Evolutionary conservation across 2,113 vertebrate species (phyloP), one percentile per base, ranked within the genome.

Genomic region (Mobula hypostoma): DNA sequence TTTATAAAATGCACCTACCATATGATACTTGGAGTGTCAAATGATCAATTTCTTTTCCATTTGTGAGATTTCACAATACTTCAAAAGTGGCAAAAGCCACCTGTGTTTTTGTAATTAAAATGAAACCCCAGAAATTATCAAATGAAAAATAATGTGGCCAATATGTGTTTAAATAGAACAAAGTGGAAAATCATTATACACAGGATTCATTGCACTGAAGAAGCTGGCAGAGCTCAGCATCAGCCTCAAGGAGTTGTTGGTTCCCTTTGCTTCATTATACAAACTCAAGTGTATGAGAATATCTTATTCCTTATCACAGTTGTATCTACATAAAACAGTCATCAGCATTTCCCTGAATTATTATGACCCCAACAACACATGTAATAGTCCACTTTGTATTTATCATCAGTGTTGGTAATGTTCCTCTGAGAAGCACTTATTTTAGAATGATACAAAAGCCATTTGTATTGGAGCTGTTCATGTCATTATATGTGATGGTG

Each of bases 11-110:
- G 14, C 29, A 66, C 14, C 85, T 61, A n/a, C 14, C 85, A 66
- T 85, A 17, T 32, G 63, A 88, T 61, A 27, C 56, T 88, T 58
- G 27, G 29, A 66, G 85, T 88, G 58, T 32, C 61, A n/a, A 88
- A 66, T 15, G 85, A 88, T 61, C 85, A 88, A 88, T 88, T 66
- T 63, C 29, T n/a, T 32, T 29, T 66, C 61, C 85, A 88, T 88
- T n/a, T n/a, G 63, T 12, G 15, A 12, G 12, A 88, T 63, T 66
- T 66, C 17, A 21, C 83, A 87, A 56, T 61, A 66, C 85, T 66
- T 29, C 58, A 61, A 29, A 85, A 85, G 48, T 85, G 82, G 82
- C 82, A 85, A 61, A 61, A 61, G 56, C 4, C 48, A 61, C 8
- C 82, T 9, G 48, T 58, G 24, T 82, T 61, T 85, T 85, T 85